Conservation (phyloP, 2,797 vertebrate genomes). For the Cyprinodon diabolis region DNA sequence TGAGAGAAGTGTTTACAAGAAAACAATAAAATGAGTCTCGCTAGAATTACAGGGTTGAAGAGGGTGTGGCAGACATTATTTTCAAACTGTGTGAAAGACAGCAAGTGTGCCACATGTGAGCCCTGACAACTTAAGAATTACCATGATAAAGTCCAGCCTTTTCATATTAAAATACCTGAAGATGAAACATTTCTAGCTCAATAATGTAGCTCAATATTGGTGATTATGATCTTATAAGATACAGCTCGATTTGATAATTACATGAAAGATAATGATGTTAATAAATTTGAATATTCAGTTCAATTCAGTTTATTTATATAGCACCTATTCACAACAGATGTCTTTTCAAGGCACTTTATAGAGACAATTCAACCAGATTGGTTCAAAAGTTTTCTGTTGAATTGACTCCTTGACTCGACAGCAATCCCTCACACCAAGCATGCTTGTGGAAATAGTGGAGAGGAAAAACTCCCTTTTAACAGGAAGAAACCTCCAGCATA, state of each 20-base stretch:
- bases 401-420: too few species aligned
- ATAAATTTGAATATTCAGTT: background rate
- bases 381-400: too few species aligned
- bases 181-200: background rate
- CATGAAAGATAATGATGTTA: background rate
- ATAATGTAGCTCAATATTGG: too few species aligned
- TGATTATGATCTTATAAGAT: background rate
- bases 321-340: too few species aligned
- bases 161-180: background rate
- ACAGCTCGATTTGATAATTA: background rate
- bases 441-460: too few species aligned
- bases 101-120: slow-evolving; percentile 40
- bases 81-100: slow-evolving; percentile 50
- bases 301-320: too few species aligned
- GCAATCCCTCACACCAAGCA: too few species aligned
- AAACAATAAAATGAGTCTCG: slow-evolving; percentile 67
- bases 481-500: too few species aligned
- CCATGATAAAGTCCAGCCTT: slow-evolving; percentile 14
- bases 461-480: too few species aligned
- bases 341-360: too few species aligned
- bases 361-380: background rate
- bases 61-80: slow-evolving; percentile 63
- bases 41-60: slow-evolving; percentile 68
- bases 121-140: slow-evolving; percentile 41
- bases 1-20: slow-evolving; percentile 67